A percentile compares a stretch with the other conserved stretches of the same genome.
Evolutionary conservation across 2,888 invertebrate genomes (phyloP).

Genomic region (Stenoptilia bipunctidactyla): DNA sequence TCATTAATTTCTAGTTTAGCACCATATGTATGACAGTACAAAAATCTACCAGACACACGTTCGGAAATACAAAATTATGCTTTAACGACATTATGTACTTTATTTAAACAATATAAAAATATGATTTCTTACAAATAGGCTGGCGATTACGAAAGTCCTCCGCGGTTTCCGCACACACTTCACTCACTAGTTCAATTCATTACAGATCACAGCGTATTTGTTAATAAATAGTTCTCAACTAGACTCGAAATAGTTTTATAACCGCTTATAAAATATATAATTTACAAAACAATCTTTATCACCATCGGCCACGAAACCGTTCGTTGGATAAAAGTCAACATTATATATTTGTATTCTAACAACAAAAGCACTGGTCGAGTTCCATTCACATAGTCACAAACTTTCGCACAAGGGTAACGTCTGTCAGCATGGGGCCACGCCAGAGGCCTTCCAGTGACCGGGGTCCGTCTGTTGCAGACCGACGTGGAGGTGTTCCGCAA

Average conservation of each 20-base stretch:
- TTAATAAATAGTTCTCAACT: constrained; percentile 51
- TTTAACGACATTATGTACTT: constrained; percentile 58
- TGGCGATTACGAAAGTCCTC: constrained; percentile 25
- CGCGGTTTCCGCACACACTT: constrained; percentile 11
- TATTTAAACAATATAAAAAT: constrained; percentile 67
- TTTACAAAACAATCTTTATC: constrained; percentile 49
- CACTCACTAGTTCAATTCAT: constrained; percentile 21
- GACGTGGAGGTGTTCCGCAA: constrained; percentile 97
- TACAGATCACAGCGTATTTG: constrained; percentile 54
- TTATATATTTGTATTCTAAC: constrained; percentile 32
- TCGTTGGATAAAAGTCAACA: constrained; percentile 13
- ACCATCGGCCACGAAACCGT: constrained; percentile 36
- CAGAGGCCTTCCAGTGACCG: constrained; percentile 5
- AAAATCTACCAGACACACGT: constrained; percentile 31
- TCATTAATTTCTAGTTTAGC: constrained; percentile 40
- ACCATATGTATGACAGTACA: constrained; percentile 52
- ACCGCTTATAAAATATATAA: constrained; percentile 59
- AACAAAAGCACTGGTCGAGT: constrained; percentile 21
- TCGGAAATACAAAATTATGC: constrained; percentile 49
- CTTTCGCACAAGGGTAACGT: constrained; percentile 14
- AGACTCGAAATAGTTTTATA: constrained; percentile 49
- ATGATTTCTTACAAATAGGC: constrained; percentile 53
- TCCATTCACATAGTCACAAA: too few relatives aligned
- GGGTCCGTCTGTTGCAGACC: constrained; percentile 72
- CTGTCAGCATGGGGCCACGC: background rate